Percentiles rank a stretch among this genome's conserved stretches.
Evolutionary conservation across 2,888 invertebrate species (phyloP).

Genomic region (Pocota personata): DNA sequence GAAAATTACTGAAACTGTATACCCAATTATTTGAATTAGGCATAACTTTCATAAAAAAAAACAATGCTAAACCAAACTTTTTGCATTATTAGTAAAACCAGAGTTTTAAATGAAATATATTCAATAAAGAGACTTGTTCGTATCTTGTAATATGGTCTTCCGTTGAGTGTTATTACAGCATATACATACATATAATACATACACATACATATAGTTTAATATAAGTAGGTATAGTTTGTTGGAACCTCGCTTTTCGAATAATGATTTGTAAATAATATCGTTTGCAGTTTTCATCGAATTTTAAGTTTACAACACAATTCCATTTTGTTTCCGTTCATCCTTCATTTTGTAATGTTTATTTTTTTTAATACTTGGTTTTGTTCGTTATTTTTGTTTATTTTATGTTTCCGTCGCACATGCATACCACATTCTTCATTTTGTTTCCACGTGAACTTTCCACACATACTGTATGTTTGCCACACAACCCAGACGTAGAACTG

Average conservation of each 20-base stretch:
- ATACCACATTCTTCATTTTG: constrained; percentile 48
- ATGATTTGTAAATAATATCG: background rate
- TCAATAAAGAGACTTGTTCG: too few species aligned
- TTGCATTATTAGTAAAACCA: too few species aligned
- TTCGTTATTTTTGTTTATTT: constrained; percentile 45
- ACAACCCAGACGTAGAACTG: constrained; percentile 78
- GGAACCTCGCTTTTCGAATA: background rate
- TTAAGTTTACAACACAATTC: constrained; percentile 46
- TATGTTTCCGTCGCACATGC: constrained; percentile 35
- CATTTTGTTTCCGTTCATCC: constrained; percentile 33
- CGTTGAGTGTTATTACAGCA: background rate
- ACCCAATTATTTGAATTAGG: too few species aligned
- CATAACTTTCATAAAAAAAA: too few species aligned
- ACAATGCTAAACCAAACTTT: too few species aligned
- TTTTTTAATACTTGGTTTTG: constrained; percentile 13
- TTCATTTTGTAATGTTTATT: constrained; percentile 6
- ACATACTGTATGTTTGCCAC: constrained; percentile 77
- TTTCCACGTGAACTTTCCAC: constrained; percentile 17
- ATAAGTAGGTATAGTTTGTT: background rate
- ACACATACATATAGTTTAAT: background rate
- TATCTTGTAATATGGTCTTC: background rate
- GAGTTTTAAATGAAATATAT: too few species aligned
- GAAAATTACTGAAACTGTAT: too few species aligned
- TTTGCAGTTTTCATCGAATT: background rate
- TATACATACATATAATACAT: background rate